Percentiles rank a stretch among this genome's conserved stretches.
These are phyloP conservation scores for Entomobrya multifasciata DNA, from an alignment of 2,888 invertebrate species.

Conservation along the genomic window DNA sequence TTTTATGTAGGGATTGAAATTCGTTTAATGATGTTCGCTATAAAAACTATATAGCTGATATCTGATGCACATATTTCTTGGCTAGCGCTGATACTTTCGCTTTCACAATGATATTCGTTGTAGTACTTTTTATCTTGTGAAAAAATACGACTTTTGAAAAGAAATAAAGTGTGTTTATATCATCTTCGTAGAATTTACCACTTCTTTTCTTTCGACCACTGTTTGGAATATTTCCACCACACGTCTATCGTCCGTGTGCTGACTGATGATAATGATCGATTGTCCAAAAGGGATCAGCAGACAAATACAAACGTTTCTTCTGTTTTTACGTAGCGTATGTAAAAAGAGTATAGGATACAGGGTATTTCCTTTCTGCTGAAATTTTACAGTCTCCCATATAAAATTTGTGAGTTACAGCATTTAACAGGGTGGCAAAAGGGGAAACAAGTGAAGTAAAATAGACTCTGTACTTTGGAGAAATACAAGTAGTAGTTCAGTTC, in stretches of 20 bases:
- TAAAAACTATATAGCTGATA: neutral
- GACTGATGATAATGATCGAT: conserved; percentile 47
- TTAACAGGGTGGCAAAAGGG: neutral
- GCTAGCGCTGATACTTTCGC: neutral
- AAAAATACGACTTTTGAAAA: conserved; percentile 15
- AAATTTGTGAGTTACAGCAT: conserved; percentile 5
- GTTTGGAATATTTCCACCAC: conserved; percentile 33
- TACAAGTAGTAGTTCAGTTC: too few relatives aligned
- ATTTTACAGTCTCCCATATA: neutral
- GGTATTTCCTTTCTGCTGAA: conserved; percentile 33
- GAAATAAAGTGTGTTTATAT: conserved; percentile 32
- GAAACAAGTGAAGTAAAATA: conserved; percentile 15
- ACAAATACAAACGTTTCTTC: conserved; percentile 21
- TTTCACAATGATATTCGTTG: neutral
- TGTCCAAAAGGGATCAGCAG: conserved; percentile 43
- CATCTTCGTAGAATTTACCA: neutral
- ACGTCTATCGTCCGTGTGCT: conserved; percentile 20
- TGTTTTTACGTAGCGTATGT: neutral
- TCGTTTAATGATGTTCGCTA: conserved; percentile 7
- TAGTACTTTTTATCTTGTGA: too few relatives aligned
- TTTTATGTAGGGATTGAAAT: conserved; percentile 1
- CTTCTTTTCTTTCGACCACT: conserved; percentile 4
- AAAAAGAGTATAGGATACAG: too few relatives aligned
- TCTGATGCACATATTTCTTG: conserved; percentile 27
- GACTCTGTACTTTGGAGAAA: neutral